These are phyloP conservation scores for Mormoops blainvillei DNA, from an alignment of 2,113 vertebrate genomes.

Conservation along the genomic window DNA sequence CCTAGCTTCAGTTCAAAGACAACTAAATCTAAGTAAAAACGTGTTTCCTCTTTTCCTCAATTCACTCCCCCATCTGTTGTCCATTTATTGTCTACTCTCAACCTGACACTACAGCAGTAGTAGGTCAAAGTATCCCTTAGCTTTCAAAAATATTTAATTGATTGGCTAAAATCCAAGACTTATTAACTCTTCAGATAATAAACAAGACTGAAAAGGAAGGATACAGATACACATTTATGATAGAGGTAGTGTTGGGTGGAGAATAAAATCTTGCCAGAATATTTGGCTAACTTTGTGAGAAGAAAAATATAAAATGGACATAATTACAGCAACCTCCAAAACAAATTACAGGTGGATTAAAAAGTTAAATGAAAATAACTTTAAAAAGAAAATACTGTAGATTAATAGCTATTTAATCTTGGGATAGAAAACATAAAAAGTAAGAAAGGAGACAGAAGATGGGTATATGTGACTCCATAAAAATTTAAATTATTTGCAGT, in stretches of 20 bases:
- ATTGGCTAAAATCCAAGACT: background rate
- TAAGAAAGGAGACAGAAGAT: background rate
- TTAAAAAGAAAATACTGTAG: background rate
- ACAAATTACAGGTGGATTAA: background rate
- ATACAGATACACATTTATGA: background rate
- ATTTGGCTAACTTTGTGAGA: background rate
- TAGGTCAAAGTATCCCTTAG: background rate
- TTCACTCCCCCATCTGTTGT: background rate
- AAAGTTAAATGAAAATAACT: slow-evolving; percentile 16
- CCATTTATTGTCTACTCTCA: background rate
- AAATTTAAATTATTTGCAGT: background rate
- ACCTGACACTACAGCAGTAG: background rate
- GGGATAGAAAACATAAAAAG: background rate
- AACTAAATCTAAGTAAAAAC: background rate
- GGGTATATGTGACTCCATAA: background rate
- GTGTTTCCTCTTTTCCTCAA: background rate
- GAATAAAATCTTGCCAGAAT: background rate
- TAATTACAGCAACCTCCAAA: background rate
- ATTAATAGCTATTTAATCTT: background rate
- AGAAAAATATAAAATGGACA: background rate
- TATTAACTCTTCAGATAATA: background rate
- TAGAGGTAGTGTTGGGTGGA: background rate
- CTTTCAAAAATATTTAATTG: background rate
- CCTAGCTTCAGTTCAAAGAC: background rate
- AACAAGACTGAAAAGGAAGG: background rate